Base-by-base conservation (phyloP, 2,113 vertebrate species). In the Leucoraja erinaceus region DNA sequence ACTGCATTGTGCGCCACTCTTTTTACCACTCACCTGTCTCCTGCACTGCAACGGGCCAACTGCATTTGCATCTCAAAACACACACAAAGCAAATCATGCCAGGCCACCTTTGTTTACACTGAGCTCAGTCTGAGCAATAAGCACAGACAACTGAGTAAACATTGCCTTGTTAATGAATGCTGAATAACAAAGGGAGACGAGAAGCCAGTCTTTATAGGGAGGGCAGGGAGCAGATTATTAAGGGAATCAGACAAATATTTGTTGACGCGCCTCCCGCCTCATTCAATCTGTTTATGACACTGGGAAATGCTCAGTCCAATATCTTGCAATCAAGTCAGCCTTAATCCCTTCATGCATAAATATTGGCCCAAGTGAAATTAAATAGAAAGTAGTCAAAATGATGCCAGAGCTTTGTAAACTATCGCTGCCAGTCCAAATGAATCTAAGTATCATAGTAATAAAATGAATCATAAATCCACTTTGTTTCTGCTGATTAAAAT, bases 331-430 rank as follows among this genome's bases (percentile, higher is more conserved):
- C 59, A 90, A 90, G n/a, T 90, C 86, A 90, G 14, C 31, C 61
- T 56, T 90, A 90, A 90, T 90, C 86, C 86, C 63, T 68, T 90
- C 86, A 90, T 90, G 61, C 86, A 90, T 68, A 90, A 68, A 66
- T 68, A 90, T 90, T 68, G 61, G 86, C 18, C 86, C 31, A 33
- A 61, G 31, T 90, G 86, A 66, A 66, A 90, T 90, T 68, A 68
- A 90, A 68, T 90, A 83, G 79, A 56, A 22, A 56, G 47, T 28
- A 54, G 79, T 56, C 79, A 83, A 83, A 83, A 25, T 22, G 79
- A 56, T 54, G 22, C 11, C 79, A 56, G 47, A 83, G 20, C 22
- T 9, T 11, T 56, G 47, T 83, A 83, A 83, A 83, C 79, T 28
- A 83, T 8, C 22, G 56, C 12, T 25, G 79, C 79, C 54, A 8